Evolutionary conservation across 2,113 vertebrate species (phyloP), one percentile per base, ranked within the genome.

Genomic region (Mola mola): DNA sequence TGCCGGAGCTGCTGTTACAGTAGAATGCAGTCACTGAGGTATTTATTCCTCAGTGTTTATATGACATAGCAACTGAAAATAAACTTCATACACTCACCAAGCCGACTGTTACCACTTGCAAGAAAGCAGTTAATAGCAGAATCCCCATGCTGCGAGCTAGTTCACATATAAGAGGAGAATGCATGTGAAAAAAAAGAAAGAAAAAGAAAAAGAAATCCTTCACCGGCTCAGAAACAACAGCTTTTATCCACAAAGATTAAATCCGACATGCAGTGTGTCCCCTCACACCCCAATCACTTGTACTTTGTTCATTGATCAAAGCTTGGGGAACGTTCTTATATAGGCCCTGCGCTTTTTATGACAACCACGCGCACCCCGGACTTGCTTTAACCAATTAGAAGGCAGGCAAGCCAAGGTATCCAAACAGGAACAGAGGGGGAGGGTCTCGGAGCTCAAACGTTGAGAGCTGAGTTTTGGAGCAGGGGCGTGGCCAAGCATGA

Each of bases 401-500:
- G 6, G 49, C 76, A 74, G 81, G 71, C 64, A 51, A 22, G 60
- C 78, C 77, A 77, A 66, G 44, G 69, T 60, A 59, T 74, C 76
- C 74, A 66, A 61, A 53, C 38, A 4, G 33, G 26, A 40, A 44
- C 38, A 8, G 3, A 24, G 10, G 17, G 59, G 83, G 85, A 57
- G 75, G 42, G 74, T 52, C 57, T 41, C 46, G 5, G 16, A 24
- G 26, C 29, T 47, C 24, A 29, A 58, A 31, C 61, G 41, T 28
- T 21, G 57, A 72, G 25, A 60, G 61, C 47, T n/a, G 75, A 44
- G 67, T 26, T 33, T 44, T 24, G 38, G 33, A 2, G n/a, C 0
- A 44, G 68, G 62, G 90, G 91, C 82, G 90, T 87, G 90, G 81
- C 24, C 77, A 38, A 0, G 0, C 44, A 92, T 93, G 91, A 93